Base-by-base conservation (phyloP, 1,140 invertebrate species). In the Cheumatopsyche charites region DNA sequence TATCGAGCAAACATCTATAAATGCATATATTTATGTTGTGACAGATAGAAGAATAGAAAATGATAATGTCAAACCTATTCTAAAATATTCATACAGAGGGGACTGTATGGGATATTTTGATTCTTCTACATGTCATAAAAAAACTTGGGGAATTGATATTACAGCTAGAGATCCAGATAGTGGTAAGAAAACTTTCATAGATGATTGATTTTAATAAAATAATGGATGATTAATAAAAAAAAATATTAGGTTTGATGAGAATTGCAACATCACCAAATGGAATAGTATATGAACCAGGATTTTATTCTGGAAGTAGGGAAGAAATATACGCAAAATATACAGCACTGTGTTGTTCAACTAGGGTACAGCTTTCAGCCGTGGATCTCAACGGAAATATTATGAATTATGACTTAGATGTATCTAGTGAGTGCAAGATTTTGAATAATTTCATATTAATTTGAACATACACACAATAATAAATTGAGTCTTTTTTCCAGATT, bases 131-230 rank as follows among this genome's bases (percentile, higher is more conserved):
- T 90, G 89, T 71, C 81, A 80, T 0, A 85, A 86, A 74, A 82
- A 85, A 47, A 81, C 81, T 43, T 90, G 89, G 89, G 87, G 87
- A n/a, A 77, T 88, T 1, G 87, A 87, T 17, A 79, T 90, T 11
- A 82, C 83, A 0, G 84, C 86, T 1, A 85, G 87, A 72, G 88
- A 89, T 75, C 78, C 80, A 68, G 80, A 84, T 21, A 85, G 82
- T 77, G 86, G 86, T 86, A 78, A 17, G 1, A 52, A 15, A 52
- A 52, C 2, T 12, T 6, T 23, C 19, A 55, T 42, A 62, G 7
- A 55, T 63, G 62, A 29, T 52, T 55, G 36, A 47, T 68, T 36
- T 73, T 29, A 21, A 25, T n/a, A n/a, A 29, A 36, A n/a, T 17
- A 3, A 62, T 36, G 12, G 17, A 36, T 36, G 29, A 36, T 36